Percentiles rank a stretch among this genome's conserved stretches.
phyloP scores from a whole-genome alignment of 2,888 invertebrate genomes.

The Laothoe populi region DNA sequence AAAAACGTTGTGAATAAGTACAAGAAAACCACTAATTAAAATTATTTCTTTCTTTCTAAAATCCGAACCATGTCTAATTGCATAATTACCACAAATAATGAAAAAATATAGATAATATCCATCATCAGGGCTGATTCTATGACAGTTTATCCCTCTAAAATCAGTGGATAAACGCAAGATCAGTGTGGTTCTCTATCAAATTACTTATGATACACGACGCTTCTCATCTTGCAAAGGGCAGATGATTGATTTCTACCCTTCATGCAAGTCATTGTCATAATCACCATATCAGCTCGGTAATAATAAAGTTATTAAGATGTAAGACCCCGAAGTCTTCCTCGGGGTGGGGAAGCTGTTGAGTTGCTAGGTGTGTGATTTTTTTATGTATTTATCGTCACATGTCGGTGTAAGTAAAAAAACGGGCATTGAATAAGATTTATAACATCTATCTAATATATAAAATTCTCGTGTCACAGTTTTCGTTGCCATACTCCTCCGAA shows the following conservation, averaged over 20 bases:
- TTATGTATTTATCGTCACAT: neutral
- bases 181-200: neutral
- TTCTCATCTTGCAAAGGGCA: neutral
- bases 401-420: too few relatives aligned
- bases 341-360: constrained; percentile 1
- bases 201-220: neutral
- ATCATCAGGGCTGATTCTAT: too few relatives aligned
- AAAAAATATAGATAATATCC: too few relatives aligned
- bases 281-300: constrained; percentile 21
- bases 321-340: constrained; percentile 4
- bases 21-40: too few relatives aligned
- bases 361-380: neutral
- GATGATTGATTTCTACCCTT: constrained; percentile 22
- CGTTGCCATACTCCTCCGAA: too few relatives aligned
- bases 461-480: too few relatives aligned
- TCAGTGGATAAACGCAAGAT: neutral
- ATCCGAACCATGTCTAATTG: too few relatives aligned
- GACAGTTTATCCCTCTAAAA: neutral
- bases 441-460: too few relatives aligned
- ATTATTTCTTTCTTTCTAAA: too few relatives aligned
- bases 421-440: too few relatives aligned
- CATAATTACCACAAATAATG: neutral
- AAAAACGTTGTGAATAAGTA: too few relatives aligned
- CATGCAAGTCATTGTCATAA: constrained; percentile 19
- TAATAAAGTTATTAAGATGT: constrained; percentile 18